A percentile compares a stretch with the other conserved stretches of the same genome.
These are phyloP conservation scores for Agriopis leucophaearia DNA, from an alignment of 2,888 invertebrate genomes.

Conservation along the genomic window DNA sequence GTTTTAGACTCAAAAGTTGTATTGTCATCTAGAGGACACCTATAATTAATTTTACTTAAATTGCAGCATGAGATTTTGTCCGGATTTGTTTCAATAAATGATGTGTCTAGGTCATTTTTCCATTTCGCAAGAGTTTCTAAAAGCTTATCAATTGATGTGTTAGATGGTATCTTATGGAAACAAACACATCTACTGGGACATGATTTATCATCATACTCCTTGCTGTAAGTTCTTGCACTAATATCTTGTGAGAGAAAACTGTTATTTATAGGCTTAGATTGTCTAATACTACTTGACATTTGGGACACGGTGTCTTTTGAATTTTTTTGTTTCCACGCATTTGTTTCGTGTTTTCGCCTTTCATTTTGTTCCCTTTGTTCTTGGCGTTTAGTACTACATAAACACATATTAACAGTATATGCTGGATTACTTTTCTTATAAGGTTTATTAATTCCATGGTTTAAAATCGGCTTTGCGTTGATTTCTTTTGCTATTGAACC, in stretches of 20 bases:
- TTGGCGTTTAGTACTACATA: constrained; percentile 60
- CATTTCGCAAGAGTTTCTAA: constrained; percentile 64
- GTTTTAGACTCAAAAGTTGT: constrained; percentile 10
- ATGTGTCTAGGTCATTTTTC: constrained; percentile 55
- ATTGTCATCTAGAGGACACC: background rate
- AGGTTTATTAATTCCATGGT: constrained; percentile 43
- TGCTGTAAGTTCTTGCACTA: constrained; percentile 38
- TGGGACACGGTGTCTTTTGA: constrained; percentile 47
- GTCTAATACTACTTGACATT: constrained; percentile 50
- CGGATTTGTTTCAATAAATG: constrained; percentile 5
- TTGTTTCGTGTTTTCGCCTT: constrained; percentile 28
- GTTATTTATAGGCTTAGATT: constrained; percentile 58
- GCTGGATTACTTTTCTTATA: constrained; percentile 55
- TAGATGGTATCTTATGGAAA: constrained; percentile 74
- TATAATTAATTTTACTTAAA: background rate
- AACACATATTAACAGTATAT: constrained; percentile 73
- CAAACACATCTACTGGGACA: constrained; percentile 66
- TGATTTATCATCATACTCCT: constrained; percentile 36
- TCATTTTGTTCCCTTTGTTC: constrained; percentile 43
- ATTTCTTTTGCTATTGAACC: constrained; percentile 37
- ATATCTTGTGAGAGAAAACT: constrained; percentile 43
- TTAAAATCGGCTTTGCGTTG: constrained; percentile 30
- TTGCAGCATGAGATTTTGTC: background rate
- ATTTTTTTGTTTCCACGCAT: constrained; percentile 43
- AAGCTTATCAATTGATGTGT: constrained; percentile 71